Evolutionary conservation across 2,888 invertebrate species (phyloP).

Genomic region (Eueremaeus valkanovi): DNA sequence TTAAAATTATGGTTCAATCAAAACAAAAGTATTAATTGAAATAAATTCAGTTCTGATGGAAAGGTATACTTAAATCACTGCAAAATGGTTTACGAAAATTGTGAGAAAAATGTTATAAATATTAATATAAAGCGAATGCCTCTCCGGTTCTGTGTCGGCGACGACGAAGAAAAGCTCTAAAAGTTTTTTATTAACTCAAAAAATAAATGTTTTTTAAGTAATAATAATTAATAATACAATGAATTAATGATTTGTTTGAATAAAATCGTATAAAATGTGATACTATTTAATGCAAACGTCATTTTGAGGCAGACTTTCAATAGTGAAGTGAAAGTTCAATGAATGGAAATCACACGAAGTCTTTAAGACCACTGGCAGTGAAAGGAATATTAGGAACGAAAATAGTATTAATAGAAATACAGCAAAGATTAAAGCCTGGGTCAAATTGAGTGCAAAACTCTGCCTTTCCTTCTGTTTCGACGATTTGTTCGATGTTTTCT

Average conservation of each 20-base stretch:
- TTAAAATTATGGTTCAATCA: neutral
- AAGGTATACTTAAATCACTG: conserved; percentile 48
- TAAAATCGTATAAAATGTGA: neutral
- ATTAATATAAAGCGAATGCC: conserved; percentile 45
- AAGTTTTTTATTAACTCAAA: neutral
- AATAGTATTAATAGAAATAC: neutral
- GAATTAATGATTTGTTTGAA: too few relatives aligned
- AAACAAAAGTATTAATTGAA: neutral
- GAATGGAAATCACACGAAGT: neutral
- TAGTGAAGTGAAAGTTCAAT: neutral
- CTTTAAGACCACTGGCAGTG: neutral
- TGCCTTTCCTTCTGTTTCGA: neutral
- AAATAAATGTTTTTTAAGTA: neutral
- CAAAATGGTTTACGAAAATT: conserved; percentile 48
- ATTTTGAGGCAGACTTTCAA: conserved; percentile 5
- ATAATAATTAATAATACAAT: neutral
- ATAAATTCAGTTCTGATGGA: conserved; percentile 44
- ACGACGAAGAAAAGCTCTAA: conserved; percentile 34
- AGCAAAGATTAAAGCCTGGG: conserved; percentile 16
- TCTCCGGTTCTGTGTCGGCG: conserved; percentile 42
- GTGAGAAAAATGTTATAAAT: conserved; percentile 45
- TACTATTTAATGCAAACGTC: conserved; percentile 3
- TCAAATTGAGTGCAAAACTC: neutral
- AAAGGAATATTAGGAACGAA: conserved; percentile 16
- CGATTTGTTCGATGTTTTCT: neutral